These are phyloP conservation scores for Nezara viridula DNA, from an alignment of 2,888 invertebrate species.

Conservation along the genomic window DNA sequence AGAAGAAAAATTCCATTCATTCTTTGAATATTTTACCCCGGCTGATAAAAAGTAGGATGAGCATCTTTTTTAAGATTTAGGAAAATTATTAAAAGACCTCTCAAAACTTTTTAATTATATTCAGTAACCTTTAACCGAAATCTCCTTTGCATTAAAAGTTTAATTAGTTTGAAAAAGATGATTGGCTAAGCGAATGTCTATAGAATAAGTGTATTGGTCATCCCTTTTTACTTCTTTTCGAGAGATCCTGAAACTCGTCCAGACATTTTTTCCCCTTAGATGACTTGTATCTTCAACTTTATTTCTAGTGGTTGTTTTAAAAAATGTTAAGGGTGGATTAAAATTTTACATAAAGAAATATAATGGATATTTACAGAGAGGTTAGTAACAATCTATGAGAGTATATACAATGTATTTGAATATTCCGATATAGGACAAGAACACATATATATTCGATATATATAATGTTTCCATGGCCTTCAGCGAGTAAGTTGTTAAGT, in stretches of 20 bases:
- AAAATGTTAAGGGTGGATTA: too few relatives aligned
- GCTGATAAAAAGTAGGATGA: neutral
- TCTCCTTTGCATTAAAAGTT: neutral
- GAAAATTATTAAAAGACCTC: neutral
- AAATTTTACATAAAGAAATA: too few relatives aligned
- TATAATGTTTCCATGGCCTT: too few relatives aligned
- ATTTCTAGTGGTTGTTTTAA: too few relatives aligned
- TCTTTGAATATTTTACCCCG: neutral
- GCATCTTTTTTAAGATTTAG: neutral
- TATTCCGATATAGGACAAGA: too few relatives aligned
- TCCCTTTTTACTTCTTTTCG: neutral
- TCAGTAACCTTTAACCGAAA: neutral
- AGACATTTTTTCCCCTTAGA: too few relatives aligned
- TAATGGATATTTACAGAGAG: too few relatives aligned
- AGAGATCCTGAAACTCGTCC: neutral
- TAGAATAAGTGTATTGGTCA: neutral
- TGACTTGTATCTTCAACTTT: too few relatives aligned
- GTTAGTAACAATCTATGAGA: too few relatives aligned
- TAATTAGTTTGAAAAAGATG: neutral
- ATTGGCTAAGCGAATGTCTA: neutral
- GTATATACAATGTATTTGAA: too few relatives aligned
- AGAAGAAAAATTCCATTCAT: neutral
- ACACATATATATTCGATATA: too few relatives aligned
- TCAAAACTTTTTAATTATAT: conserved; percentile 14
- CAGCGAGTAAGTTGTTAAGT: too few relatives aligned